Evolutionary conservation across 2,888 invertebrate species (phyloP).

Genomic region (Philereme transversata): DNA sequence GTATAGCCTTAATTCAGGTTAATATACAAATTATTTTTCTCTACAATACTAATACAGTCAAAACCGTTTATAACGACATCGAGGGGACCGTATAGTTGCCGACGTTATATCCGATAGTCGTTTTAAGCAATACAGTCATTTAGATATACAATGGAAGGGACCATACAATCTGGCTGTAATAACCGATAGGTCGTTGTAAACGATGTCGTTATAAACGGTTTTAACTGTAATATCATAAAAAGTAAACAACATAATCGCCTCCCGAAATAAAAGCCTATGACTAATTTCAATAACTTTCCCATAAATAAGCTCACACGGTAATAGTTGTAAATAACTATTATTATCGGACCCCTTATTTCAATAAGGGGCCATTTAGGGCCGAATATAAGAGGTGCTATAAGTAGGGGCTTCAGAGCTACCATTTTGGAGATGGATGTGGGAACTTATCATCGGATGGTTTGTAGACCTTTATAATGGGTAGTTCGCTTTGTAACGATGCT

Average conservation of each 20-base stretch:
- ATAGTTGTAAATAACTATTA: conserved; percentile 25
- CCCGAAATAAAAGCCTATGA: conserved; percentile 8
- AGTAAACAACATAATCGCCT: conserved; percentile 10
- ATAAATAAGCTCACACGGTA: conserved; percentile 17
- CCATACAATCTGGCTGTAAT: too few relatives aligned
- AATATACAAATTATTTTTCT: too few relatives aligned
- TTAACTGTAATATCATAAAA: conserved; percentile 2
- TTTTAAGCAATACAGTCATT: too few relatives aligned
- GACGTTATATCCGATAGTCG: too few relatives aligned
- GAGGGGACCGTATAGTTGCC: too few relatives aligned
- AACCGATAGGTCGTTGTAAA: too few relatives aligned
- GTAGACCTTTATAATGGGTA: too few relatives aligned
- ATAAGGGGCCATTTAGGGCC: conserved; percentile 14
- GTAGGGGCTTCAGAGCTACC: not conserved
- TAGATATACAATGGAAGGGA: too few relatives aligned
- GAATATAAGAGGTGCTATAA: conserved; percentile 8
- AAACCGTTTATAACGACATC: too few relatives aligned
- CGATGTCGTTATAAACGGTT: too few relatives aligned
- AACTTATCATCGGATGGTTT: not conserved
- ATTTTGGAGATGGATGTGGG: conserved; percentile 9
- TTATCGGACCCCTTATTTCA: conserved; percentile 19
- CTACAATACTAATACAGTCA: too few relatives aligned
- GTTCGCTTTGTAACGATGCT: not conserved
- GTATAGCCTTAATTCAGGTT: too few relatives aligned
- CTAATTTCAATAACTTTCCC: conserved; percentile 19